Evolutionary conservation across 2,113 vertebrate species (phyloP).

Genomic region (Piprites chloris): DNA sequence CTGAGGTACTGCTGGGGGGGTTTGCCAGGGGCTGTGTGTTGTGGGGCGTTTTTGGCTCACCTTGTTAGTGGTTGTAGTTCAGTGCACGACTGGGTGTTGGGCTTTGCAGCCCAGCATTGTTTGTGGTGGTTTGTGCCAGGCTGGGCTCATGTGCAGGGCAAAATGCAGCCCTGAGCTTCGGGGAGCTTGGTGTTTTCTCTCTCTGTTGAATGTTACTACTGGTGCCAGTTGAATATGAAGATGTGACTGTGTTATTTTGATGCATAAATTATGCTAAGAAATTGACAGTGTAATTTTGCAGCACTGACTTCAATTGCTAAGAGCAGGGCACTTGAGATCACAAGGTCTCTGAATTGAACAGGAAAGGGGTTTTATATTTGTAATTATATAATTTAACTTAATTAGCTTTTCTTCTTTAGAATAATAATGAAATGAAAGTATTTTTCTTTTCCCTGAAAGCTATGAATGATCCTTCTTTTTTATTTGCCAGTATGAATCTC

Average conservation of each 20-base stretch:
- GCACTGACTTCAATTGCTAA: not conserved
- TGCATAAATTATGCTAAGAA: not conserved
- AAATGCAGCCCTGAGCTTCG: not conserved
- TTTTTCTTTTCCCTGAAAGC: not conserved
- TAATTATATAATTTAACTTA: not conserved
- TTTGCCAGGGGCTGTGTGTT: not conserved
- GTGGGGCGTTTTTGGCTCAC: not conserved
- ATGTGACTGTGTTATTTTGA: not conserved
- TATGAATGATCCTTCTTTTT: not conserved
- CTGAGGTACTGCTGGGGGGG: constrained; percentile 73
- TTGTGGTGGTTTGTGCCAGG: not conserved
- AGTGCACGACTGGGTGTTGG: accelerated
- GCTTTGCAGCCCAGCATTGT: accelerated
- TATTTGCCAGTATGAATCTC: constrained; percentile 75
- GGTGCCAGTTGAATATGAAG: not conserved
- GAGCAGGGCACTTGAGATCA: not conserved
- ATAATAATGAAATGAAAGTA: not conserved
- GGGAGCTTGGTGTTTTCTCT: not conserved
- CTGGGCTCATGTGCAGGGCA: not conserved
- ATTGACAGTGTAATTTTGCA: not conserved
- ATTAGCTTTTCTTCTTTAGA: not conserved
- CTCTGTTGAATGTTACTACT: not conserved
- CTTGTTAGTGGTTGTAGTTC: not conserved
- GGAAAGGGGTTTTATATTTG: not conserved
- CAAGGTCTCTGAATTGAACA: not conserved